Conservation (phyloP, 2,888 invertebrate genomes). For the Yponomeuta plumbellus region DNA sequence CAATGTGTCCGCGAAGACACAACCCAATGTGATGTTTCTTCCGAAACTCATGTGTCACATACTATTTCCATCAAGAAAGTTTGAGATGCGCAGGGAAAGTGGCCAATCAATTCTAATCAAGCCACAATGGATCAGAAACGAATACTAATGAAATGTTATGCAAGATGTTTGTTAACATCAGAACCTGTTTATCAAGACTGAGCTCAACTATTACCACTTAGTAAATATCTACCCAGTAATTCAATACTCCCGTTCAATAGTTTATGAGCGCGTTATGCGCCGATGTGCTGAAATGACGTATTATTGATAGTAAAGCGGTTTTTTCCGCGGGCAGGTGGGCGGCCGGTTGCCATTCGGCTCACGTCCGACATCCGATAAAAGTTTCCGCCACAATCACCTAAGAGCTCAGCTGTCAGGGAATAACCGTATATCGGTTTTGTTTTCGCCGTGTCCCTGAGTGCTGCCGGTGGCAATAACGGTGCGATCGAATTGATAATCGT, state of each 20-base stretch:
- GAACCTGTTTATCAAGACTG: too few relatives aligned
- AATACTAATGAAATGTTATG: constrained; percentile 5
- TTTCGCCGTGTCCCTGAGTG: constrained; percentile 48
- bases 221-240: constrained; percentile 16
- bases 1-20: too few relatives aligned
- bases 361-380: constrained; percentile 77
- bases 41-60: too few relatives aligned
- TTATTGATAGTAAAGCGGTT: constrained; percentile 59
- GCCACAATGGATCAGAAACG: neutral
- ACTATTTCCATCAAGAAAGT: too few relatives aligned
- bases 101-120: neutral
- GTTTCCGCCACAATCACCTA: constrained; percentile 77
- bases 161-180: too few relatives aligned
- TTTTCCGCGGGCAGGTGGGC: constrained; percentile 53
- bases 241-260: constrained; percentile 36
- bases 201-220: too few relatives aligned
- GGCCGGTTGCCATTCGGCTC: constrained; percentile 71
- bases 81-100: neutral
- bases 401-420: constrained; percentile 76
- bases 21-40: too few relatives aligned
- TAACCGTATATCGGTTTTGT: constrained; percentile 74
- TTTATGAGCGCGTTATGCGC: constrained; percentile 34
- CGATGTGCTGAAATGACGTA: constrained; percentile 53
- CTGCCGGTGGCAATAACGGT: constrained; percentile 23
- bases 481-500: constrained; percentile 4